These are phyloP conservation scores for Oxyura jamaicensis DNA, from an alignment of 2,113 vertebrate genomes.

Conservation along the genomic window DNA sequence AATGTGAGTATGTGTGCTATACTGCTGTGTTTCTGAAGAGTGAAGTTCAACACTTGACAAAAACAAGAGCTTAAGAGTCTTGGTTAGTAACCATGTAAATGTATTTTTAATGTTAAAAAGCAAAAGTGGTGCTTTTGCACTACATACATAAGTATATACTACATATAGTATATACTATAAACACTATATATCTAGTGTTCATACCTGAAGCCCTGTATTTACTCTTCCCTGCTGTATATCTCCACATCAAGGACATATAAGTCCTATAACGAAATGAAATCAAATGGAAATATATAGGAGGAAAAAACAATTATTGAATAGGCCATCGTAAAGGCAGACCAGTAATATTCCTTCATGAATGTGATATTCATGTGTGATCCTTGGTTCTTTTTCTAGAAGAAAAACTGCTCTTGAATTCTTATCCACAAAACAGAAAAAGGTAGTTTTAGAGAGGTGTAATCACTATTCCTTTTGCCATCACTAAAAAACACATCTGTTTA, in stretches of 20 bases:
- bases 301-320: not conserved
- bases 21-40: not conserved
- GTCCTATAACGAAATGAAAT: not conserved
- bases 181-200: not conserved
- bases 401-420: not conserved
- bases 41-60: not conserved
- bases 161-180: too few species aligned
- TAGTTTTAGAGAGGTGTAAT: not conserved
- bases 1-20: not conserved
- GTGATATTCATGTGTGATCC: not conserved
- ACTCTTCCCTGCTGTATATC: not conserved
- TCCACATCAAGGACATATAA: not conserved
- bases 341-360: not conserved
- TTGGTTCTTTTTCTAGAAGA: not conserved
- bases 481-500: not conserved
- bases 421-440: not conserved
- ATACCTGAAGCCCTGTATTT: not conserved
- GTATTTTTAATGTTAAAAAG: not conserved
- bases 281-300: not conserved
- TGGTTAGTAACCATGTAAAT: not conserved
- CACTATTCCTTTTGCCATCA: not conserved
- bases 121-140: too few species aligned
- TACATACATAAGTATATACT: too few species aligned
- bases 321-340: not conserved
- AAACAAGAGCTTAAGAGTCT: not conserved